Conservation (phyloP, 2,888 invertebrate species). For the Catocala nupta region DNA sequence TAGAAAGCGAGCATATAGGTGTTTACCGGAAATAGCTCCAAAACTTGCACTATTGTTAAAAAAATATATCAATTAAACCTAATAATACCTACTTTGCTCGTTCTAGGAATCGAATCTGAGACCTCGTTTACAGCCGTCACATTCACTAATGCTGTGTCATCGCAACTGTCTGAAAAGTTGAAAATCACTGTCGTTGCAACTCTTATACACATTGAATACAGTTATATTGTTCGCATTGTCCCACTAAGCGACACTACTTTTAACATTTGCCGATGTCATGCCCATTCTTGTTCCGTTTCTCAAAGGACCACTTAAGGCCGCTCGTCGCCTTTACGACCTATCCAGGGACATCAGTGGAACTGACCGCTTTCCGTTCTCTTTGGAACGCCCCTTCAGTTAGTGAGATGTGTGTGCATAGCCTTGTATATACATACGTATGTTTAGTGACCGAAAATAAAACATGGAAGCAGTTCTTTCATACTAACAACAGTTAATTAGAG, state of each 20-base stretch:
- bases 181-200: background rate
- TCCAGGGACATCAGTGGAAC: conserved; percentile 29
- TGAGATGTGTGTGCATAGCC: background rate
- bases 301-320: conserved; percentile 37
- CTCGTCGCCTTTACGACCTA: conserved; percentile 28
- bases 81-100: no score
- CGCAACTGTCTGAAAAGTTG: no score
- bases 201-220: background rate
- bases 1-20: no score
- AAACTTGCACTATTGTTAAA: no score
- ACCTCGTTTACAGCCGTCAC: no score
- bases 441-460: no score
- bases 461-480: no score
- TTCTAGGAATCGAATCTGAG: no score
- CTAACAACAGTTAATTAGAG: no score
- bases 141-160: no score
- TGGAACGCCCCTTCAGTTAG: conserved; percentile 20
- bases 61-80: no score
- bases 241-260: conserved; percentile 12
- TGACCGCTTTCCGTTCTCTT: conserved; percentile 28
- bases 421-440: background rate
- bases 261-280: conserved; percentile 34
- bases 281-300: conserved; percentile 13
- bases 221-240: background rate
- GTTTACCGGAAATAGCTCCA: no score